Percentiles rank a stretch among this genome's conserved stretches.
These are phyloP conservation scores for Carassius carassius DNA, from an alignment of 2,113 vertebrate genomes.

Conservation along the genomic window DNA sequence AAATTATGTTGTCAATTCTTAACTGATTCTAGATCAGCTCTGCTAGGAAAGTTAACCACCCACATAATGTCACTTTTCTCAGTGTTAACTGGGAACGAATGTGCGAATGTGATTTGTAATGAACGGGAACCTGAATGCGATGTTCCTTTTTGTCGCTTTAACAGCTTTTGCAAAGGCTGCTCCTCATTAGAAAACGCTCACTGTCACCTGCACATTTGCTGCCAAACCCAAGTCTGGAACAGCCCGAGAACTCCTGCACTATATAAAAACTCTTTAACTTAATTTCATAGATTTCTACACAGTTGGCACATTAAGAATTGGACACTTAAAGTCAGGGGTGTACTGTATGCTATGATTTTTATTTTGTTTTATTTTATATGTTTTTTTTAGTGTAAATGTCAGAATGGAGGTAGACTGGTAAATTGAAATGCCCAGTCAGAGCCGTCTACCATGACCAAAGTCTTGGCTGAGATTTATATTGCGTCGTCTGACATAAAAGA, in stretches of 20 bases:
- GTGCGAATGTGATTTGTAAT: slow-evolving; percentile 15
- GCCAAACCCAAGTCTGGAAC: background rate
- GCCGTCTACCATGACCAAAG: background rate
- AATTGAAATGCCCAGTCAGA: background rate
- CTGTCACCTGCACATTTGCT: slow-evolving; percentile 13
- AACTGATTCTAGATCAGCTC: slow-evolving; percentile 14
- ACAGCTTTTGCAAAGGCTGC: slow-evolving; percentile 26
- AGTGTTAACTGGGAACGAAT: background rate
- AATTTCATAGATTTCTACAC: background rate
- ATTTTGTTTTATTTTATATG: too few relatives aligned
- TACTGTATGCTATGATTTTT: too few relatives aligned
- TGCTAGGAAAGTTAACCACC: slow-evolving; percentile 14
- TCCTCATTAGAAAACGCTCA: slow-evolving; percentile 37
- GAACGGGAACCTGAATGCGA: slow-evolving; percentile 12
- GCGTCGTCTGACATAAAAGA: slow-evolving; percentile 7
- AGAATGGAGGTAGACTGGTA: background rate
- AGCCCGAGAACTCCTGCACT: background rate
- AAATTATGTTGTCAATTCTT: background rate
- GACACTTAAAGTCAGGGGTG: background rate
- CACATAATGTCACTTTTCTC: slow-evolving; percentile 16
- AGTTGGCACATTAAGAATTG: background rate
- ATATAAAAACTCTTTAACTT: background rate
- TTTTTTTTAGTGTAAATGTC: background rate
- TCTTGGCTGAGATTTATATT: background rate
- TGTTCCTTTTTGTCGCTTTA: slow-evolving; percentile 17